Conservation (phyloP, 2,888 invertebrate genomes). For the Fissipunctia ypsillon region DNA sequence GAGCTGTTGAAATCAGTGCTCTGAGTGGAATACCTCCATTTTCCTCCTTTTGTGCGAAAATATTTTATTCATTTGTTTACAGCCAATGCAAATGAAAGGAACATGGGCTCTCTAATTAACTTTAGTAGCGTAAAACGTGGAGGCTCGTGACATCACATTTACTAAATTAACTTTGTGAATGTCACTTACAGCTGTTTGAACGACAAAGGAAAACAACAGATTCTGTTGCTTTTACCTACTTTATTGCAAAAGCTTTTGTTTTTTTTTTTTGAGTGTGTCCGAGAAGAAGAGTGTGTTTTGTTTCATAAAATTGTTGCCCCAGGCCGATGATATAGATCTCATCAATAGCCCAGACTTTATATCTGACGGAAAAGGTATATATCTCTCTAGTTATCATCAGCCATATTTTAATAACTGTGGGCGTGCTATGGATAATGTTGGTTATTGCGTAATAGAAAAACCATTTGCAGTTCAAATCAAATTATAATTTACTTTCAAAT, state of each 20-base stretch:
- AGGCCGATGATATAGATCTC: too few relatives aligned
- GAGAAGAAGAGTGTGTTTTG: too few relatives aligned
- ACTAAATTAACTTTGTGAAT: conserved; percentile 32
- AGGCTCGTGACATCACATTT: conserved; percentile 25
- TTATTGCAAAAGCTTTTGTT: background rate
- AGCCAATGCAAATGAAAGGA: conserved; percentile 37
- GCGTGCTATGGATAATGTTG: too few relatives aligned
- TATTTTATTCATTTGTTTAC: conserved; percentile 39
- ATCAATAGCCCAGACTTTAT: too few relatives aligned
- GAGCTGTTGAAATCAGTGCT: too few relatives aligned
- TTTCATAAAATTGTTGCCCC: background rate
- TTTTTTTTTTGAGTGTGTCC: background rate
- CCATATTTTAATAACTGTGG: too few relatives aligned
- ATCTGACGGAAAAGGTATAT: too few relatives aligned
- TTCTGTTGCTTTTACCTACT: background rate
- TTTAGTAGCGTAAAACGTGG: conserved; percentile 8
- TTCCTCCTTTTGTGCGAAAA: conserved; percentile 1
- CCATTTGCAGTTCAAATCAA: too few relatives aligned
- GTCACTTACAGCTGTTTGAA: conserved; percentile 25
- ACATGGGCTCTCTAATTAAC: conserved; percentile 32
- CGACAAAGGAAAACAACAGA: conserved; percentile 4
- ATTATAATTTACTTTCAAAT: too few relatives aligned
- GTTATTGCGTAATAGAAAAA: too few relatives aligned
- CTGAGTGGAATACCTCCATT: too few relatives aligned
- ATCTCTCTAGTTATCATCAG: too few relatives aligned